Percentiles rank a stretch among this genome's conserved stretches.
Conservation (phyloP, 1,140 invertebrate genomes). For the Lasioglossum albipes region DNA sequence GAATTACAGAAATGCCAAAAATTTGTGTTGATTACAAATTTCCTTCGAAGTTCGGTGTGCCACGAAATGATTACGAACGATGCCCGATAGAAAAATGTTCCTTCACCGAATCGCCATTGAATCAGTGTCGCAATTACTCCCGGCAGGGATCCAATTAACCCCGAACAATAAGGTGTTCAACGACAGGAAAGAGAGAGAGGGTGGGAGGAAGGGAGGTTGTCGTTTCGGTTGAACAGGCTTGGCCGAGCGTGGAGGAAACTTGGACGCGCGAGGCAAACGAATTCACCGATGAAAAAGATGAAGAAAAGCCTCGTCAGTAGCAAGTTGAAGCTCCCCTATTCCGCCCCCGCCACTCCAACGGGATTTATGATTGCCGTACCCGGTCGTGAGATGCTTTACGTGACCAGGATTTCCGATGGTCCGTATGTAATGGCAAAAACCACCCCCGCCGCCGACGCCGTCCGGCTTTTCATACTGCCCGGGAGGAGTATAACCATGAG, state of each 20-base stretch:
- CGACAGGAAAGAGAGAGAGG: not conserved
- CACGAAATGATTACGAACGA: too few species aligned
- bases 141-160: conserved; percentile 8
- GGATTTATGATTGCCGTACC: conserved; percentile 72
- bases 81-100: not conserved
- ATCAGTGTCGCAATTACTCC: not conserved
- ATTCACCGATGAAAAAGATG: conserved; percentile 38
- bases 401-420: conserved; percentile 67
- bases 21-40: too few species aligned
- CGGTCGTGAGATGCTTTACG: conserved; percentile 69
- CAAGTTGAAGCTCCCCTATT: conserved; percentile 52
- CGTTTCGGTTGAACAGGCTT: too few species aligned
- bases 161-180: conserved; percentile 26
- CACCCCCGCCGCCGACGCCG: conserved; percentile 2
- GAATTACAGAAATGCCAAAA: too few species aligned
- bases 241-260: not conserved
- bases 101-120: not conserved
- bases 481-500: conserved; percentile 5
- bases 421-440: conserved; percentile 54
- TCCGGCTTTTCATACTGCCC: not conserved
- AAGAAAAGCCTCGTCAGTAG: conserved; percentile 64
- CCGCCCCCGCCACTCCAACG: conserved; percentile 19
- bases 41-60: too few species aligned
- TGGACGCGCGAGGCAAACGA: conserved; percentile 21
- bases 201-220: too few species aligned